Conservation (phyloP, 2,797 vertebrate genomes). For the Champsocephalus esox region DNA sequence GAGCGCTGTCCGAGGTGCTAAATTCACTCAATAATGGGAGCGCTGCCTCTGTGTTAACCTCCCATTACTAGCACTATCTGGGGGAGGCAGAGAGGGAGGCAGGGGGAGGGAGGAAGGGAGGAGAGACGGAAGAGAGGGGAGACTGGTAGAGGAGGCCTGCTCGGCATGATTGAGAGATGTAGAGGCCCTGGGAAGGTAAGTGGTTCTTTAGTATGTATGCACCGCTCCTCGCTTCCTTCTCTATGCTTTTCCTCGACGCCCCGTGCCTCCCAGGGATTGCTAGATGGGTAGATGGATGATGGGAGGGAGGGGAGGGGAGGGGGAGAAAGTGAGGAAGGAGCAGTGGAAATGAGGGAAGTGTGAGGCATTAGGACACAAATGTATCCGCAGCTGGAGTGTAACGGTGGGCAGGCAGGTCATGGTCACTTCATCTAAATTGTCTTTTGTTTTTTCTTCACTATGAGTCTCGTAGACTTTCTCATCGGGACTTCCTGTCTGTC, state of each 20-base stretch:
- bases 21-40: constrained; percentile 99
- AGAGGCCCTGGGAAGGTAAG: constrained; percentile 84
- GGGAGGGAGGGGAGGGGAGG: constrained; percentile 26
- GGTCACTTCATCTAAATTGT: constrained; percentile 49
- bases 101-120: constrained; percentile 13
- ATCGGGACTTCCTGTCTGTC: constrained; percentile 24
- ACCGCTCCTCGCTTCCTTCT: constrained; percentile 75
- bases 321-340: constrained; percentile 28
- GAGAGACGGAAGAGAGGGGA: constrained; percentile 50
- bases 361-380: constrained; percentile 81
- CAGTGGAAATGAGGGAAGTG: constrained; percentile 78
- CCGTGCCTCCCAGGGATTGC: constrained; percentile 82
- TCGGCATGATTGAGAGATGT: constrained; percentile 84
- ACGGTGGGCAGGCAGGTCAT: constrained; percentile 55
- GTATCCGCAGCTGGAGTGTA: constrained; percentile 76
- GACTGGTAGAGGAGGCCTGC: constrained; percentile 73
- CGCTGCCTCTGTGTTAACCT: constrained; percentile 98
- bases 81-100: constrained; percentile 61
- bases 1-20: constrained; percentile 98
- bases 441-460: constrained; percentile 10
- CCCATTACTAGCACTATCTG: constrained; percentile 97
- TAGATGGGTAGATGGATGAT: constrained; percentile 78
- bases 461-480: constrained; percentile 28
- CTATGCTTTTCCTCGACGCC: constrained; percentile 75
- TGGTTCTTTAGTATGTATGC: constrained; percentile 89